phyloP scores from a whole-genome alignment of 1,140 invertebrate species.

The Zeugodacus cucurbitae region DNA sequence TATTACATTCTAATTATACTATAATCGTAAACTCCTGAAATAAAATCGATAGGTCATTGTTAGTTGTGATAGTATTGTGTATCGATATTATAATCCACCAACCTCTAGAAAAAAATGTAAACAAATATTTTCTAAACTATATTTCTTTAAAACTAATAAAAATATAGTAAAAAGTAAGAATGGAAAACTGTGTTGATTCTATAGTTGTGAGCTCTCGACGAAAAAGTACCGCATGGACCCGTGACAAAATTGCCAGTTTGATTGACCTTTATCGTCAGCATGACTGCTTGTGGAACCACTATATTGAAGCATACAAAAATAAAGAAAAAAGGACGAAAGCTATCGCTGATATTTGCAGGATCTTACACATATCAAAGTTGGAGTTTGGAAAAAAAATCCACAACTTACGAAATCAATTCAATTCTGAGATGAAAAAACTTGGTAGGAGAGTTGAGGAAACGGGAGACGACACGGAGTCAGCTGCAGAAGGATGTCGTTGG shows the following conservation, averaged over 20 bases:
- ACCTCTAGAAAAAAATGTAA: no score
- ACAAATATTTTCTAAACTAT: no score
- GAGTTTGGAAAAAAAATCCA: constrained; percentile 63
- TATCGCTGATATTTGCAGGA: constrained; percentile 53
- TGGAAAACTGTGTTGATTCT: no score
- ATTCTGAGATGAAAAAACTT: constrained; percentile 60
- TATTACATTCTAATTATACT: no score
- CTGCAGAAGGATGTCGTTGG: constrained; percentile 52
- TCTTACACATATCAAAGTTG: constrained; percentile 54
- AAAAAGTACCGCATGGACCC: constrained; percentile 56
- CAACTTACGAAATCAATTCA: constrained; percentile 62
- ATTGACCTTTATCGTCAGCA: constrained; percentile 58
- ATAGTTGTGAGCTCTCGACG: background rate
- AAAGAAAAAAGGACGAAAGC: constrained; percentile 56
- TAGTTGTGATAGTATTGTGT: no score
- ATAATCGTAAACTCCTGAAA: no score
- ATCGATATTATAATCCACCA: no score
- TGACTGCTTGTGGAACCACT: constrained; percentile 62
- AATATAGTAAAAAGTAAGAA: no score
- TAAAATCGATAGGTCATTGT: no score
- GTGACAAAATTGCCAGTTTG: constrained; percentile 57
- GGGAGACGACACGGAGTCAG: constrained; percentile 47
- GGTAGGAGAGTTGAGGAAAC: constrained; percentile 54
- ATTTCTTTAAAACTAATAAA: no score
- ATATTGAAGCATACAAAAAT: constrained; percentile 56